Evolutionary conservation across 2,797 vertebrate species (phyloP).

Genomic region (Morus bassanus): DNA sequence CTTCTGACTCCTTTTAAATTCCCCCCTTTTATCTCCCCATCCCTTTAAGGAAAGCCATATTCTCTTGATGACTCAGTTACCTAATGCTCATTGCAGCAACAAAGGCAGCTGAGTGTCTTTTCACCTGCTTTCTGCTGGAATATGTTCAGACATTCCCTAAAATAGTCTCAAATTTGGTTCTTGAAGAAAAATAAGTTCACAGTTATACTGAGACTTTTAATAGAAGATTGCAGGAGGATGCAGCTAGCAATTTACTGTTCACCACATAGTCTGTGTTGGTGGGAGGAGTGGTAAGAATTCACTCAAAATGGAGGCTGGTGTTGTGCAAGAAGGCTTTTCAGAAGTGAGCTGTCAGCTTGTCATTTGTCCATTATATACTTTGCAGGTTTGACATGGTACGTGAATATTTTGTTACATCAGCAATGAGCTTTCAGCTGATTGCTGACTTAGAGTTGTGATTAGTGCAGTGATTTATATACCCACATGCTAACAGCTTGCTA

Average conservation of each 20-base stretch:
- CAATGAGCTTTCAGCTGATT: background rate
- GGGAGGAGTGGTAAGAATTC: constrained; percentile 21
- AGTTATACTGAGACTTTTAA: background rate
- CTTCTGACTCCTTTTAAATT: background rate
- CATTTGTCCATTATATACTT: background rate
- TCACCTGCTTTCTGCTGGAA: background rate
- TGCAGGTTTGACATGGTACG: background rate
- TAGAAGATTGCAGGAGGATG: background rate
- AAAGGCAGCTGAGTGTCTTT: background rate
- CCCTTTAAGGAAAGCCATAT: background rate
- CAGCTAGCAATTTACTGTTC: background rate
- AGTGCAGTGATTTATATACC: background rate
- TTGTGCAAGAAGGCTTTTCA: background rate
- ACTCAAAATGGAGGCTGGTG: background rate
- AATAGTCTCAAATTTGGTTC: background rate
- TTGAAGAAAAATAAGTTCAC: background rate
- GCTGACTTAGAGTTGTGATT: background rate
- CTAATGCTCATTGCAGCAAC: background rate
- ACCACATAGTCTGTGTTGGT: background rate
- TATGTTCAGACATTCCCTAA: background rate
- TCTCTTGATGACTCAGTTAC: background rate
- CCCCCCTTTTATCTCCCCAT: accelerated
- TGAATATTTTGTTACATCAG: background rate
- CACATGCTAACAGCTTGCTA: background rate
- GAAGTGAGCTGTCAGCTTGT: background rate